Conservation (phyloP, 1,140 invertebrate genomes). For the Tetranychus urticae region DNA sequence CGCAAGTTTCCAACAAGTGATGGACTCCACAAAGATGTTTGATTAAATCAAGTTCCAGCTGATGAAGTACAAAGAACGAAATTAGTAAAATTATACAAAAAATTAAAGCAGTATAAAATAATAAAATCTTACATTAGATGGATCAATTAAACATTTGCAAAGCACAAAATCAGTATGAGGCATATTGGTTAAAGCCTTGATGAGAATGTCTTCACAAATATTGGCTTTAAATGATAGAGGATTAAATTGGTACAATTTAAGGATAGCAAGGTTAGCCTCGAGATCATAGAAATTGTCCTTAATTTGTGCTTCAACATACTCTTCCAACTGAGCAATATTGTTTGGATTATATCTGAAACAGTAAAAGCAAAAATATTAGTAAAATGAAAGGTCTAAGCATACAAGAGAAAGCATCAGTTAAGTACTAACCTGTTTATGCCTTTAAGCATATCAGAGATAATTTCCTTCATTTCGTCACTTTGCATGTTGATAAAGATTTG, state of each 20-base stretch:
- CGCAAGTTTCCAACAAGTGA: slow-evolving; percentile 71
- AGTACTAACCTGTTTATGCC: slow-evolving; percentile 32
- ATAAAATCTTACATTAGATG: slow-evolving; percentile 37
- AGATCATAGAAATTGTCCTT: slow-evolving; percentile 81
- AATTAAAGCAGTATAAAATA: background rate
- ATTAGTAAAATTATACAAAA: background rate
- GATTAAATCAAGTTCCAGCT: slow-evolving; percentile 23
- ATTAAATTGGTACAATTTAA: slow-evolving; percentile 61
- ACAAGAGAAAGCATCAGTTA: background rate
- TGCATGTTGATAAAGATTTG: too few relatives aligned
- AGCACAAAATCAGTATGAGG: slow-evolving; percentile 90
- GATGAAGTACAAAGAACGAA: background rate
- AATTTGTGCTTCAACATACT: slow-evolving; percentile 76
- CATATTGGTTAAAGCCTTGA: slow-evolving; percentile 84
- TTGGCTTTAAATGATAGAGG: slow-evolving; percentile 57
- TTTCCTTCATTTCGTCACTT: slow-evolving; percentile 43
- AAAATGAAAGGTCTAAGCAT: background rate
- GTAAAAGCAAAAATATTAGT: background rate
- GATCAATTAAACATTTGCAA: slow-evolving; percentile 76
- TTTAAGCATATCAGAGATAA: slow-evolving; percentile 41
- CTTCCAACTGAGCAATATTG: slow-evolving; percentile 61
- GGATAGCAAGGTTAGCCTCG: slow-evolving; percentile 78
- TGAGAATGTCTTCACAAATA: slow-evolving; percentile 56
- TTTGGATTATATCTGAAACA: slow-evolving; percentile 69
- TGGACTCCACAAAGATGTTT: slow-evolving; percentile 64